These are phyloP conservation scores for Enteromius radiatus DNA, from an alignment of 2,797 vertebrate genomes.

Conservation along the genomic window DNA sequence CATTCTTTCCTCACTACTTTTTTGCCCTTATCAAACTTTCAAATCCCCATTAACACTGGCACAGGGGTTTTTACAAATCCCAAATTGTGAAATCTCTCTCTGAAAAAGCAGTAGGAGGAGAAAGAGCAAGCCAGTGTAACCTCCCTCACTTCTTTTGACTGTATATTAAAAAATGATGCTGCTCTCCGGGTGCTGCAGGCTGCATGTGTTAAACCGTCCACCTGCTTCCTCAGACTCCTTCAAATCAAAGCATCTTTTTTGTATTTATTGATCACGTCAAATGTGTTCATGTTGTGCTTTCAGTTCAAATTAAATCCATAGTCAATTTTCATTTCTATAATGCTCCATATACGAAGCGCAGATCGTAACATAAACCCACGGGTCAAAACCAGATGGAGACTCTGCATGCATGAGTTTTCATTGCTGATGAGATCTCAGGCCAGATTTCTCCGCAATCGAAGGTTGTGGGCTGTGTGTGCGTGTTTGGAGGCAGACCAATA, in stretches of 20 bases:
- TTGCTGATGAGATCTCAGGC: slow-evolving; percentile 14
- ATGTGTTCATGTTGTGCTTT: background rate
- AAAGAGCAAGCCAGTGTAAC: slow-evolving; percentile 18
- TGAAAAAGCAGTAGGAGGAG: slow-evolving; percentile 7
- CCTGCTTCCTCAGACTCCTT: slow-evolving; percentile 16
- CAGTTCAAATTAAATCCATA: slow-evolving; percentile 29
- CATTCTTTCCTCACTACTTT: background rate
- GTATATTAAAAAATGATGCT: slow-evolving; percentile 39
- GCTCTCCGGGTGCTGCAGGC: slow-evolving; percentile 17
- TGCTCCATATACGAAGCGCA: background rate
- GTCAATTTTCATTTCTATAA: slow-evolving; percentile 1
- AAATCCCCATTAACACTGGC: slow-evolving; percentile 19
- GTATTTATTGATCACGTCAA: background rate
- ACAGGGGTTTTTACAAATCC: slow-evolving; percentile 1
- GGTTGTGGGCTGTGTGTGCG: background rate
- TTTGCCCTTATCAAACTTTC: slow-evolving; percentile 21
- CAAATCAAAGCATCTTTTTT: slow-evolving; percentile 11
- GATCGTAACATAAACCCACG: background rate
- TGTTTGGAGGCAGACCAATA: slow-evolving; percentile 10
- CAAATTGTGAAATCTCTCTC: slow-evolving; percentile 20
- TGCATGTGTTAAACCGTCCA: background rate
- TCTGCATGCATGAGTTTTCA: slow-evolving; percentile 11
- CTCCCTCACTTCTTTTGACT: slow-evolving; percentile 10
- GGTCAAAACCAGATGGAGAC: slow-evolving; percentile 34
- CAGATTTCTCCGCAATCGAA: background rate